Percentiles rank a stretch among this genome's conserved stretches.
These are phyloP conservation scores for Prunella fulvescens DNA, from an alignment of 2,113 vertebrate species.

Conservation along the genomic window DNA sequence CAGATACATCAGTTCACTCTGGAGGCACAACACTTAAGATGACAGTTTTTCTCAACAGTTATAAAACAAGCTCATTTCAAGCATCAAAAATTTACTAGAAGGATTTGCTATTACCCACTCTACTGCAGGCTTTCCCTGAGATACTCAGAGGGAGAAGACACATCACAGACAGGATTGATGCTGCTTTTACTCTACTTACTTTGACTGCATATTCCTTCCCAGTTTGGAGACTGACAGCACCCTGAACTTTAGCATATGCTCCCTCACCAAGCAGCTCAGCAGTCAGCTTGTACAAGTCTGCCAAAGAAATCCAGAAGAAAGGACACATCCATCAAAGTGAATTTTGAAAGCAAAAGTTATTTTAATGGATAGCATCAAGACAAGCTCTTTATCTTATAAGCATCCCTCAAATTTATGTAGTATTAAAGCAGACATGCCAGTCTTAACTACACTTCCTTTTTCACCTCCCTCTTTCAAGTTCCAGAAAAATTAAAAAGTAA, in stretches of 20 bases:
- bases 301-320: slow-evolving; percentile 29
- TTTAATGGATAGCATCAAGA: neutral
- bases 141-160: neutral
- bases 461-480: neutral
- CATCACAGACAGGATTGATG: neutral
- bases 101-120: neutral
- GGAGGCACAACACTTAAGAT: neutral
- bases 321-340: neutral
- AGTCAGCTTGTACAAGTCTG: slow-evolving; percentile 91
- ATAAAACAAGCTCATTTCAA: neutral
- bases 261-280: slow-evolving; percentile 93
- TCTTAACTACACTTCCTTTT: neutral
- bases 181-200: slow-evolving; percentile 65
- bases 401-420: neutral
- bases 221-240: slow-evolving; percentile 88
- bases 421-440: neutral
- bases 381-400: neutral
- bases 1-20: neutral
- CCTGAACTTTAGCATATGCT: slow-evolving; percentile 93
- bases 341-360: neutral
- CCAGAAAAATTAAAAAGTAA: neutral
- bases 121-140: neutral
- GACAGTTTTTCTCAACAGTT: neutral
- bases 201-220: slow-evolving; percentile 94
- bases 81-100: neutral